A percentile compares a stretch with the other conserved stretches of the same genome.
These are phyloP conservation scores for Troilus luridus DNA, from an alignment of 2,888 invertebrate genomes.

Conservation along the genomic window DNA sequence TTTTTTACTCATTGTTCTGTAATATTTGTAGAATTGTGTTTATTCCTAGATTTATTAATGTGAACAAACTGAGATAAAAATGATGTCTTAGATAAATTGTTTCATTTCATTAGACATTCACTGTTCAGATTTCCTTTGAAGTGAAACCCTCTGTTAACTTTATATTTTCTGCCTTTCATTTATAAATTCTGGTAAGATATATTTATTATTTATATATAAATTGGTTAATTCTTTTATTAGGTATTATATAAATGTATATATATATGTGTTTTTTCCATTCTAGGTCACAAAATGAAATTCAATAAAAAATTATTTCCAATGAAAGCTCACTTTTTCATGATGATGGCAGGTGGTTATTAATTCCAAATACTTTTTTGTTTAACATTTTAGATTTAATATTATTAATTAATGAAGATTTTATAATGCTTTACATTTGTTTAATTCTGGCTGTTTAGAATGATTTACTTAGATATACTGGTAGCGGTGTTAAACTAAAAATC, in stretches of 20 bases:
- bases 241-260: background rate
- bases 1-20: background rate
- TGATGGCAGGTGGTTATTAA: slow-evolving; percentile 63
- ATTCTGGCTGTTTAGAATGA: background rate
- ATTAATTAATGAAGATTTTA: background rate
- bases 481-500: too few relatives aligned
- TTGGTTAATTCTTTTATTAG: background rate
- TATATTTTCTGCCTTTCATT: background rate
- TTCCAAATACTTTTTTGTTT: background rate
- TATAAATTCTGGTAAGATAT: background rate
- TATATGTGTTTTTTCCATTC: background rate
- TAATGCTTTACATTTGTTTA: background rate
- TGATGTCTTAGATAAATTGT: slow-evolving; percentile 17
- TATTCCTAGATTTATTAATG: slow-evolving; percentile 3
- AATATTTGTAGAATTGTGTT: slow-evolving; percentile 9
- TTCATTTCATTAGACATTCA: slow-evolving; percentile 1
- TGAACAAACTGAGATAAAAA: slow-evolving; percentile 23
- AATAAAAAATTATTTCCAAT: slow-evolving; percentile 62
- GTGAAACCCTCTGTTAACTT: background rate
- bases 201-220: background rate
- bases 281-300: slow-evolving; percentile 53
- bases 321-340: slow-evolving; percentile 64
- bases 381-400: background rate
- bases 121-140: background rate
- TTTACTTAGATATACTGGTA: too few relatives aligned